Conservation (phyloP, 1,140 invertebrate species). For the Potamilus streckersoni region DNA sequence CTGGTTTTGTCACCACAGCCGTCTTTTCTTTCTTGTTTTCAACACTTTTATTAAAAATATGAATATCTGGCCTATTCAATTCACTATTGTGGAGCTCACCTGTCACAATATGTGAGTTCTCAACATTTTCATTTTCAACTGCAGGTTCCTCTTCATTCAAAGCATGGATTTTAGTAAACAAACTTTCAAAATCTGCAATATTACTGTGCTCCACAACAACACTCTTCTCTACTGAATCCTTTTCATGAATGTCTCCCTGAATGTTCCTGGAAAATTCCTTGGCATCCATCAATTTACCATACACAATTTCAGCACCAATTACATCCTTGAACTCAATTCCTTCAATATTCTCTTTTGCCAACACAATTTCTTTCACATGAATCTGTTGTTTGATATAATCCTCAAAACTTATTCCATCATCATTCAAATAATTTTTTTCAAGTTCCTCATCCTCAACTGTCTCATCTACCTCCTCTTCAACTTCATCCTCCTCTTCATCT, state of each 20-base stretch:
- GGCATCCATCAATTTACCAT: constrained; percentile 9
- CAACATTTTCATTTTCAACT: too few relatives aligned
- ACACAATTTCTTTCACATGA: background rate
- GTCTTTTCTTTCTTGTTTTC: too few relatives aligned
- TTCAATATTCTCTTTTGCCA: constrained; percentile 18
- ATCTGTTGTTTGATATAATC: background rate
- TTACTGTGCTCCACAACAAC: too few relatives aligned
- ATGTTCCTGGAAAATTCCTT: constrained; percentile 1
- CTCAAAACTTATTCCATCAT: background rate
- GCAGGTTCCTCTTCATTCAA: too few relatives aligned
- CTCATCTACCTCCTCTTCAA: constrained; percentile 14
- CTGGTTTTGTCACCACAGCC: too few relatives aligned
- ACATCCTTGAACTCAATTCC: constrained; percentile 2
- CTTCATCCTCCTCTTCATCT: constrained; percentile 22
- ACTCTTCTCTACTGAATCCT: background rate
- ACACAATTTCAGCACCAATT: background rate
- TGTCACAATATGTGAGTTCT: too few relatives aligned
- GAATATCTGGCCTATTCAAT: too few relatives aligned
- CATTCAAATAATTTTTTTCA: background rate
- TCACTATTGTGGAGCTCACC: too few relatives aligned
- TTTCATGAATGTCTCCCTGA: background rate
- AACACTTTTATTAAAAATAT: too few relatives aligned
- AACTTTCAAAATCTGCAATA: too few relatives aligned
- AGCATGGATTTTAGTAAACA: too few relatives aligned
- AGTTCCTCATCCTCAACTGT: constrained; percentile 2